A percentile compares a stretch with the other conserved stretches of the same genome.
These are phyloP conservation scores for Columba janthina DNA, from an alignment of 2,113 vertebrate species.

Conservation along the genomic window DNA sequence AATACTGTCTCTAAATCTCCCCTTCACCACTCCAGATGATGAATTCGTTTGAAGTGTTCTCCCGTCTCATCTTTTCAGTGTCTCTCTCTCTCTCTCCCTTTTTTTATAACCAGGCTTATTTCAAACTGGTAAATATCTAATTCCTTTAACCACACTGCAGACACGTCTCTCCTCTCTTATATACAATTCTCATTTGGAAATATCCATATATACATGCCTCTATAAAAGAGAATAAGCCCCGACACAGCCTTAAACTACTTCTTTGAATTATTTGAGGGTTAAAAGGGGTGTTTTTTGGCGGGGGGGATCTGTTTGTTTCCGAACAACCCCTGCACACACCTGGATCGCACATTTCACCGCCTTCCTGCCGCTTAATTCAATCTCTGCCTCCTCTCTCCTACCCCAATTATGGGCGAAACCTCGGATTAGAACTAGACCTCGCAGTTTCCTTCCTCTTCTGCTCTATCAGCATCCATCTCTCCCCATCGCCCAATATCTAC, in stretches of 20 bases:
- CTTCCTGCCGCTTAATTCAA: not conserved
- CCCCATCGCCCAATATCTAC: not conserved
- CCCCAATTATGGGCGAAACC: not conserved
- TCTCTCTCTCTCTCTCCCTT: constrained; percentile 45
- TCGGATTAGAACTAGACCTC: not conserved
- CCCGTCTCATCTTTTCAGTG: constrained; percentile 82
- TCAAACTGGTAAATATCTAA: constrained; percentile 90
- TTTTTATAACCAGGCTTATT: constrained; percentile 86
- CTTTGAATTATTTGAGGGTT: not conserved
- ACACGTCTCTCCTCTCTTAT: constrained; percentile 46
- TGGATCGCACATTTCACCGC: not conserved
- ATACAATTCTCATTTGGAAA: constrained; percentile 12
- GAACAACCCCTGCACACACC: not conserved
- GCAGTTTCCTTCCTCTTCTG: not conserved
- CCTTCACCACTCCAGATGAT: constrained; percentile 92
- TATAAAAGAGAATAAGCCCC: not conserved
- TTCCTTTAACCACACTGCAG: constrained; percentile 81
- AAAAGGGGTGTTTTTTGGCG: not conserved
- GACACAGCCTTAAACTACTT: not conserved
- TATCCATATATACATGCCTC: not conserved
- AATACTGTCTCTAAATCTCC: constrained; percentile 97
- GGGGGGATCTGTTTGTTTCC: not conserved
- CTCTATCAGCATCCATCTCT: not conserved
- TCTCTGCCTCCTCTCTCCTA: not conserved
- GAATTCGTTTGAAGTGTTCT: constrained; percentile 98